Conservation (phyloP, 1,140 invertebrate genomes). For the Brachionus angularis region DNA sequence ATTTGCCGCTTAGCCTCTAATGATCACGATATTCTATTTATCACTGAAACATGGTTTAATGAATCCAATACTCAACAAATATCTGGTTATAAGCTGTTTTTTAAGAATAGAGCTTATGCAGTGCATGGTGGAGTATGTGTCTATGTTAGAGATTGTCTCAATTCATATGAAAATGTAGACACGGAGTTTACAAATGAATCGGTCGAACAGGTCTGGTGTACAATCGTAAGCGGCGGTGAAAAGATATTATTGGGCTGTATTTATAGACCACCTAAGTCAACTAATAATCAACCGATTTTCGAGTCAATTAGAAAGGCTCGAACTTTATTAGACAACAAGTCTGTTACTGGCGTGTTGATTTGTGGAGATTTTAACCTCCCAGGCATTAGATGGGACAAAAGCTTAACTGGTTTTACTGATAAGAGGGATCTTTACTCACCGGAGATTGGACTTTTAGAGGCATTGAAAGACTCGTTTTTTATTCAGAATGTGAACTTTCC, state of each 20-base stretch:
- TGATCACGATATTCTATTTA: not conserved
- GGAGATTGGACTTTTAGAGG: not conserved
- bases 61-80: not conserved
- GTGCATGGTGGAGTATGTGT: not conserved
- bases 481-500: not conserved
- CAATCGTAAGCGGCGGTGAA: not conserved
- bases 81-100: not conserved
- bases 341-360: no score
- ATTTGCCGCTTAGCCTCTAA: not conserved
- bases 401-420: not conserved
- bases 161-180: not conserved
- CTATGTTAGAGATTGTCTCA: conserved; percentile 1
- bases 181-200: not conserved
- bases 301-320: not conserved
- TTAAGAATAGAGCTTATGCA: not conserved
- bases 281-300: not conserved
- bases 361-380: conserved; percentile 1
- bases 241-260: not conserved
- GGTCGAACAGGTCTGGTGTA: conserved; percentile 8
- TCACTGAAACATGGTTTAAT: conserved; percentile 12
- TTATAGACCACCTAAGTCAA: not conserved
- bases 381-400: not conserved
- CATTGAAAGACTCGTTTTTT: not conserved
- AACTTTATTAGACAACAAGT: no score
- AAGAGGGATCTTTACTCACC: no score